phyloP scores from a whole-genome alignment of 2,797 vertebrate species.

The Ciconia nigra region DNA sequence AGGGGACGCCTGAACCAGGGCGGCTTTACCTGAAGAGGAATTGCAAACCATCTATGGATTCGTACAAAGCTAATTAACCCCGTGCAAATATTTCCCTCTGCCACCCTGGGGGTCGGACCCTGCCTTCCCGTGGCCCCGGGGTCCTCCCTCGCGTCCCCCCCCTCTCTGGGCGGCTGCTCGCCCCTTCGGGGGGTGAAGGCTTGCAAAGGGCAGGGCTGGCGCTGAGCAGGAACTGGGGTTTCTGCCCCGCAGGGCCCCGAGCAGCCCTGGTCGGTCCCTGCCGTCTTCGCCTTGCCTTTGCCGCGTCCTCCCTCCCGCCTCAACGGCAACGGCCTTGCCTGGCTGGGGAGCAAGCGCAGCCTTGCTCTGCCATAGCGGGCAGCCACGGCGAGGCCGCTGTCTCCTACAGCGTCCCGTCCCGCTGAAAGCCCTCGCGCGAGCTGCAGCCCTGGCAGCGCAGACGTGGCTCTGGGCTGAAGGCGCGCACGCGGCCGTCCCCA shows the following conservation, averaged over 20 bases:
- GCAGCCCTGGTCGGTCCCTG: not conserved
- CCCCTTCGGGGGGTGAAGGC: not conserved
- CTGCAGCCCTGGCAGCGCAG: not conserved
- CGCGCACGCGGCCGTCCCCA: not conserved
- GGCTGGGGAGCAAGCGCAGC: not conserved
- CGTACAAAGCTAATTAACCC: not conserved
- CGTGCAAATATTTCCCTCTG: not conserved
- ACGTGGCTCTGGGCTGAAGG: not conserved
- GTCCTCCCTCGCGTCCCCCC: not conserved
- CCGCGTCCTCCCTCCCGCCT: not conserved
- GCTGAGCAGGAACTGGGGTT: not conserved
- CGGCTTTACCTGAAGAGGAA: not conserved
- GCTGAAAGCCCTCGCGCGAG: not conserved
- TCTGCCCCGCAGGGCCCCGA: not conserved
- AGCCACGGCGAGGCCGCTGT: too few relatives aligned
- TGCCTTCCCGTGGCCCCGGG: not conserved
- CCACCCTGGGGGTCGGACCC: not conserved
- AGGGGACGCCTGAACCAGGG: not conserved
- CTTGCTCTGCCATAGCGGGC: not conserved
- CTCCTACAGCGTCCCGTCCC: not conserved
- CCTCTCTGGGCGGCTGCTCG: too few relatives aligned
- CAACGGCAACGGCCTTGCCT: not conserved
- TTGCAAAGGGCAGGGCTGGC: not conserved
- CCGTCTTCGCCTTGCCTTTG: too few relatives aligned
- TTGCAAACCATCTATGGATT: not conserved